phyloP scores from a whole-genome alignment of 2,113 vertebrate species.

The Hydropotes inermis region DNA sequence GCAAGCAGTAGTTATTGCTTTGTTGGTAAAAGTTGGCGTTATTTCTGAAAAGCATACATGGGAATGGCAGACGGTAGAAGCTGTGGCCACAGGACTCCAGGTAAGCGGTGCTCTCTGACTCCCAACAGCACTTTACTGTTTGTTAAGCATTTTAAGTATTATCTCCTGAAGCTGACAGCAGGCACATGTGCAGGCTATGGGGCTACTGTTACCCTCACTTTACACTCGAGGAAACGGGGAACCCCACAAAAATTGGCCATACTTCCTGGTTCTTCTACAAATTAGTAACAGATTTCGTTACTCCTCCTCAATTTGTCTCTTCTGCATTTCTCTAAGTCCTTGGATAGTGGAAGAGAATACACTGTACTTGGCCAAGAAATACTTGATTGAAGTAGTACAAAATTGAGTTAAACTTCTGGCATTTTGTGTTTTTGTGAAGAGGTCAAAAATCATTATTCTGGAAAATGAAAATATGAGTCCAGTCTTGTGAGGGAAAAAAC shows the following conservation, averaged over 20 bases:
- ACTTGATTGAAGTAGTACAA: not conserved
- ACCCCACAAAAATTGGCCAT: not conserved
- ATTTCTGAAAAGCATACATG: slow-evolving; percentile 93
- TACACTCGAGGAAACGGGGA: not conserved
- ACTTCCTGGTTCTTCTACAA: not conserved
- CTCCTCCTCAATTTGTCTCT: not conserved
- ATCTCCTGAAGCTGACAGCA: not conserved
- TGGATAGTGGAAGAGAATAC: not conserved
- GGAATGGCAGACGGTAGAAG: slow-evolving; percentile 97
- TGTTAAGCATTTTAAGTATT: not conserved
- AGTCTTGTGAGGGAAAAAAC: not conserved
- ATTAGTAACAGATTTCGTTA: not conserved
- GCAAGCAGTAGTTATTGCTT: slow-evolving; percentile 96
- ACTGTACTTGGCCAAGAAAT: not conserved
- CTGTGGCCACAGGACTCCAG: slow-evolving; percentile 96
- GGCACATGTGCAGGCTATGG: not conserved
- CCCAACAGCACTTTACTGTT: not conserved
- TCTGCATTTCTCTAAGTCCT: not conserved
- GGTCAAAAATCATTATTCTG: not conserved
- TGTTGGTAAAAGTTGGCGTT: slow-evolving; percentile 95
- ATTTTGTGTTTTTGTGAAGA: not conserved
- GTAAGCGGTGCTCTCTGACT: slow-evolving; percentile 72
- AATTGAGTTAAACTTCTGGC: not conserved
- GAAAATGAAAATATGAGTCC: not conserved
- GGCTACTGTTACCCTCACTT: not conserved